Evolutionary conservation across 2,797 vertebrate genomes (phyloP), one percentile per base, ranked within the genome.

Genomic region (Acrossocheilus fasciatus): DNA sequence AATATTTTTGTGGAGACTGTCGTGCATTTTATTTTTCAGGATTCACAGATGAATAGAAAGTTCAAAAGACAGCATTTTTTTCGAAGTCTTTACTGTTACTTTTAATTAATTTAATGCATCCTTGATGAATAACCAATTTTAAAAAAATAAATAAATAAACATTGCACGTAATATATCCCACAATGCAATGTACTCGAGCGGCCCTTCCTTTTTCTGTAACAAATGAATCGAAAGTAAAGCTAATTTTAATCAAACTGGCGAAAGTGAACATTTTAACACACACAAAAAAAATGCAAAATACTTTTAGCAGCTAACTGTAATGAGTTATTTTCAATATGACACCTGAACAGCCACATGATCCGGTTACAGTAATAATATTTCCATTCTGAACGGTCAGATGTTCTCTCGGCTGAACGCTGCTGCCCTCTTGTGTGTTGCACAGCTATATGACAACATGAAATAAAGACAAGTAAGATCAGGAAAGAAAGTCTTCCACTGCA

Each of bases 341-440:
- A 57, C 6, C 52, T 20, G 52, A 3, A 54, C 52, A 20, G 52
- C 62, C 62, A 30, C 59, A 26, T 26, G 59, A 62, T 26, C 59
- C 18, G 8, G 54, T n/a, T 57, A 23, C 57, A 59, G n/a, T 36
- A 50, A 54, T 50, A 15, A 47, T 17, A 50, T 15, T 0, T 2
- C 12, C 50, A 18, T 52, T 54, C 12, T 36, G 76, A 18, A 20
- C n/a, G 4, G 6, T 6, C 59, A 85, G 34, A 39, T 45, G 50
- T 23, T 30, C 45, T 69, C 26, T 59, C 36, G 9, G 57, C 2
- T 45, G 39, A 64, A 79, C 75, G 14, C 74, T 75, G 83, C 86
- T 26, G 26, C 88, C 88, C 79, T 30, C 88, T 89, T 54, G 88
- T 83, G 86, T 81, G 39, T n/a, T 18, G n/a, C 18, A 39, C 6